Conservation (phyloP, 2,113 vertebrate genomes). For the Neotoma lepida region DNA sequence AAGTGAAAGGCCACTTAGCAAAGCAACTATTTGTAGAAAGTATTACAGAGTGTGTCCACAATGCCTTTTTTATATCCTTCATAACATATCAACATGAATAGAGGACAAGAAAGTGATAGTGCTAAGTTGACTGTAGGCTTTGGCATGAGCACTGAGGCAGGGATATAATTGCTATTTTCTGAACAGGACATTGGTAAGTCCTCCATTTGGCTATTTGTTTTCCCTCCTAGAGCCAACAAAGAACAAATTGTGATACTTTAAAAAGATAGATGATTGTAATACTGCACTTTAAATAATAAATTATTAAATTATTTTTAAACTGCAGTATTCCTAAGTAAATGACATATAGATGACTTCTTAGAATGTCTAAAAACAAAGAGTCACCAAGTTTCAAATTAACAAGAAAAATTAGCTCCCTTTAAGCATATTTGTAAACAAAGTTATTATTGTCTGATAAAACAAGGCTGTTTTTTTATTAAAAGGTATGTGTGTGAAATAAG, state of each 20-base stretch:
- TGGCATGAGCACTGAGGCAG: neutral
- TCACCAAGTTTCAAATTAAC: neutral
- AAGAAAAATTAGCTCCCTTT: neutral
- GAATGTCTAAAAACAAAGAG: neutral
- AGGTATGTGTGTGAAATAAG: neutral
- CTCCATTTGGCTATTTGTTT: neutral
- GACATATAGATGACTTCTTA: neutral
- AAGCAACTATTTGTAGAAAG: neutral
- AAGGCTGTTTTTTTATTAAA: neutral
- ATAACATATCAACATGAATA: neutral
- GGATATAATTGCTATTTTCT: slow-evolving; percentile 9
- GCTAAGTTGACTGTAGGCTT: neutral
- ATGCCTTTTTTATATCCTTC: slow-evolving; percentile 5
- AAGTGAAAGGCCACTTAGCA: slow-evolving; percentile 40
- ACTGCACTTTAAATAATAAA: slow-evolving; percentile 49
- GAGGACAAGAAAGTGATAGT: neutral
- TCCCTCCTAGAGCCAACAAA: neutral
- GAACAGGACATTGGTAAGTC: slow-evolving; percentile 26
- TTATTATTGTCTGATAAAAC: neutral
- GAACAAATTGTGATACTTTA: slow-evolving; percentile 17
- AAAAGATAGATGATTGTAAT: neutral
- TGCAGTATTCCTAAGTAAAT: neutral
- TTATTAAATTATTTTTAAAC: neutral
- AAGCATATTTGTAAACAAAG: slow-evolving; percentile 1
- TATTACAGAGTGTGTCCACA: slow-evolving; percentile 7